These are phyloP conservation scores for Anthrax anthrax DNA, from an alignment of 2,888 invertebrate species.

Conservation along the genomic window DNA sequence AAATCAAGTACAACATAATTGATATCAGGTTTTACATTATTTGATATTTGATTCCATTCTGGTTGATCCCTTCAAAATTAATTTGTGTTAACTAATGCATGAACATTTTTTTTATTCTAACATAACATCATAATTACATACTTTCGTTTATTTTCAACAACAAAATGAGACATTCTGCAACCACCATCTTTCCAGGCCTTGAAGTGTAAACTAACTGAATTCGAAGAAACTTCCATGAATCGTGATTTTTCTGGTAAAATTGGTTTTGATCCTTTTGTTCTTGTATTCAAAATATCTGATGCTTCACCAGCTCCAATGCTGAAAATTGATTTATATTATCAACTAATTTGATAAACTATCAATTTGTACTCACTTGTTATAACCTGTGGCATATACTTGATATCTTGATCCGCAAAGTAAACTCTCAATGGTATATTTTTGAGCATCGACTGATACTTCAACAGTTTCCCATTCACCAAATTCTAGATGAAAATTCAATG, in stretches of 20 bases:
- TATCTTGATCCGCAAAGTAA: conserved; percentile 86
- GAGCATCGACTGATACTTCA: conserved; percentile 61
- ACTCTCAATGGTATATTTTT: conserved; percentile 73
- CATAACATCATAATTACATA: conserved; percentile 31
- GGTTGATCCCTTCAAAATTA: conserved; percentile 48
- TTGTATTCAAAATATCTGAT: conserved; percentile 75
- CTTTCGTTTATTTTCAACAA: conserved; percentile 89
- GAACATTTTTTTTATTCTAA: conserved; percentile 1
- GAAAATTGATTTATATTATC: conserved; percentile 1
- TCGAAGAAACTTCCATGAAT: conserved; percentile 86
- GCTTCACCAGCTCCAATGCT: conserved; percentile 87
- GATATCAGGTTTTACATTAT: conserved; percentile 80
- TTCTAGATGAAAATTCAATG: conserved; percentile 35
- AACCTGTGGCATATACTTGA: conserved; percentile 84
- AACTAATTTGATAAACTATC: no score
- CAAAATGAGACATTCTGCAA: conserved; percentile 89
- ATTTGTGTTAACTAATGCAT: conserved; percentile 2
- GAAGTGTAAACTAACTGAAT: conserved; percentile 80
- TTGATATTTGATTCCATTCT: conserved; percentile 90
- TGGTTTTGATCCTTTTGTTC: conserved; percentile 88
- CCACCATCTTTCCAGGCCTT: conserved; percentile 91
- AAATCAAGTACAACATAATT: conserved; percentile 83
- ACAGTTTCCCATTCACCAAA: conserved; percentile 89
- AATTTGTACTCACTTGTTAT: conserved; percentile 57
- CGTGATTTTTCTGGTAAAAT: conserved; percentile 79